Base-by-base conservation (phyloP, 2,888 invertebrate genomes). In the Hedya salicella region DNA sequence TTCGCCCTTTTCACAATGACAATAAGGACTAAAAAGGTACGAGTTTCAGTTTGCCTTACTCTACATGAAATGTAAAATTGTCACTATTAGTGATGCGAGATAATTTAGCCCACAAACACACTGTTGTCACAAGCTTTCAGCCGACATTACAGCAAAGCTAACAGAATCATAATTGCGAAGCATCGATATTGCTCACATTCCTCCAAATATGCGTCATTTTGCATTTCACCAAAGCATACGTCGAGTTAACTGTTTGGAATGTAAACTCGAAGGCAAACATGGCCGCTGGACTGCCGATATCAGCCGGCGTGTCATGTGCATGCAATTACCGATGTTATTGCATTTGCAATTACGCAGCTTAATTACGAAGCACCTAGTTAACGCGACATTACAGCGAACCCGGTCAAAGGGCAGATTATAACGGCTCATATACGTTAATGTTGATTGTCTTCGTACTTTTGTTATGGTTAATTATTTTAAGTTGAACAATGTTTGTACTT, bases 321-420 rank as follows among this genome's bases (percentile, higher is more conserved):
- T 14, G 1, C 39, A 54, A 54, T 54, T 42, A 42, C 25, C 0
- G 21, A 11, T 3, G 25, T 54, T 16, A 54, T 5, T 42, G 54
- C 40, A 42, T 42, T 25, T 14, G 21, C n/a, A 40, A 54, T 54
- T 54, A 16, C 40, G 5, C 11, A 2, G 54, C 40, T 54, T 54
- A 14, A 54, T 54, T 42, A 40, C 40, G 25, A 40, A 14, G 14
- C 5, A 9, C 17, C 40, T 54, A 40, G 42, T 54, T 54, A 54
- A 21, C 19, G 40, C 21, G 4, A 25, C 40, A 54, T 54, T n/a
- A 21, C 39, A 2, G 11, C 6, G 19, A 17, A 17, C 19, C 17
- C 52, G 8, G 13, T 32, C 36, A 32, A 16, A 4, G 19, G 36
- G 19, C 36, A 16, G 19, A 19, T 17, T 52, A 17, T 17, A 40